Conservation (phyloP, 2,113 vertebrate species). For the Oreochromis spilurus region DNA sequence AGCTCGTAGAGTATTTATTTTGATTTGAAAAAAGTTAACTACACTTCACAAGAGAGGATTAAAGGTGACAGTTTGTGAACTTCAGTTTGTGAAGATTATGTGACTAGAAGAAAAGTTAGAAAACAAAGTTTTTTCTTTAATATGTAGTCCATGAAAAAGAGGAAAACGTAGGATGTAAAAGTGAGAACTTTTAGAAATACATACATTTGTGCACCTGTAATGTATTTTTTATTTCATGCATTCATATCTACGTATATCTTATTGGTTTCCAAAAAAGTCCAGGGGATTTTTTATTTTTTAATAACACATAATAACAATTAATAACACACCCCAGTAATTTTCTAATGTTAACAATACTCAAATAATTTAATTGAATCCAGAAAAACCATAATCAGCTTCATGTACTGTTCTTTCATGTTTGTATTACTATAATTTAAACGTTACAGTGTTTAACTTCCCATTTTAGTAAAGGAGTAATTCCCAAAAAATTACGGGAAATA, state of each 20-base stretch:
- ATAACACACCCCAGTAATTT: background rate
- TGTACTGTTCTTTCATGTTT: background rate
- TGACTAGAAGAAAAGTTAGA: background rate
- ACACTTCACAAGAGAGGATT: background rate
- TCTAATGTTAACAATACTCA: background rate
- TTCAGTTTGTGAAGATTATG: background rate
- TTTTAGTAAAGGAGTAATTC: background rate
- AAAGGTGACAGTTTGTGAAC: background rate
- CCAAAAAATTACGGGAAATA: background rate
- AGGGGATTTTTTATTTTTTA: background rate
- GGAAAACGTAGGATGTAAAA: background rate
- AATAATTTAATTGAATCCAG: background rate
- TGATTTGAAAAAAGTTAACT: background rate
- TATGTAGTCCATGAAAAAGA: background rate
- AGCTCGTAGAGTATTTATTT: background rate
- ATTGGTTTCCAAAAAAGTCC: background rate
- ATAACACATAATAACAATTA: too few species aligned
- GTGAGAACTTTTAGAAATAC: background rate
- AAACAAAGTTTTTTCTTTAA: background rate
- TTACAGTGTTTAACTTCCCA: background rate
- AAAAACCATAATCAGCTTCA: background rate
- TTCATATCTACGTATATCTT: background rate
- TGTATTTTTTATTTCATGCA: background rate
- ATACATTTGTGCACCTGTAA: background rate
- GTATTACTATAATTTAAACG: accelerated